Evolutionary conservation across 2,113 vertebrate species (phyloP).

Genomic region (Chaenocephalus aceratus): DNA sequence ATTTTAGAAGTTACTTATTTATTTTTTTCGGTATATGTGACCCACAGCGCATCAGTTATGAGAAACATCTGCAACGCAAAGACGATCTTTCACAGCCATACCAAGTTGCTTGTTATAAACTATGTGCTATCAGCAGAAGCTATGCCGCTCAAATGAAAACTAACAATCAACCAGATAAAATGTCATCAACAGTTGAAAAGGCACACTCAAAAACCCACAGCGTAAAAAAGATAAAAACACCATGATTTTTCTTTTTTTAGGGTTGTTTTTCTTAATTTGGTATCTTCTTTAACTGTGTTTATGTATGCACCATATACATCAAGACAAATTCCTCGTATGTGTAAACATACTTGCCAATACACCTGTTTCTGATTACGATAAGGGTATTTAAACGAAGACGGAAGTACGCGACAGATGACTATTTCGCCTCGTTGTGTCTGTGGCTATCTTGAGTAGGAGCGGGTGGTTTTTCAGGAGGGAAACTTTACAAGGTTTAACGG

Average conservation of each 20-base stretch:
- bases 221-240: no score
- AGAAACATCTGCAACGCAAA: background rate
- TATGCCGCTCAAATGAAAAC: background rate
- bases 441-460: conserved; percentile 79
- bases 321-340: no score
- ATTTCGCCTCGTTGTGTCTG: conserved; percentile 41
- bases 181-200: background rate
- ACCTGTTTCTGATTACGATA: background rate
- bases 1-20: background rate
- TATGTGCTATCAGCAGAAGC: background rate
- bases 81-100: background rate
- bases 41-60: background rate
- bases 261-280: no score
- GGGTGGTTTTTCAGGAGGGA: conserved; percentile 87
- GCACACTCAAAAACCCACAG: background rate
- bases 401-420: conserved; percentile 61
- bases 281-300: background rate
- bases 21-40: background rate
- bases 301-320: no score
- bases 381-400: conserved; percentile 67
- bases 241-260: no score
- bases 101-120: background rate
- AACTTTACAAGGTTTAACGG: conserved; percentile 85
- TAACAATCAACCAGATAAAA: background rate
- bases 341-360: no score